Evolutionary conservation across 2,113 vertebrate genomes (phyloP).

Genomic region (Pseudorasbora parva): DNA sequence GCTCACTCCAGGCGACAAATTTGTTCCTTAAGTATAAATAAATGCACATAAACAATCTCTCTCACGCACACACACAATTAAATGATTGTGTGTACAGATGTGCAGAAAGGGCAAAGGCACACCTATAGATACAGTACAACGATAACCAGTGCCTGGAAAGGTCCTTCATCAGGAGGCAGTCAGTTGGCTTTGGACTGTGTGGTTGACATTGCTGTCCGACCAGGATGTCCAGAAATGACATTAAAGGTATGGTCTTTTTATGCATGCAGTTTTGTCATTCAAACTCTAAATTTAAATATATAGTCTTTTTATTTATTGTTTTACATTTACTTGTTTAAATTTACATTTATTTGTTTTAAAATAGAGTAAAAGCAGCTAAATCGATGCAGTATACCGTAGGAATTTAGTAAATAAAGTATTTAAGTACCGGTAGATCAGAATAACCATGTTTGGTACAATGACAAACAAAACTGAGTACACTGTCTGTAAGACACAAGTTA

Average conservation of each 20-base stretch:
- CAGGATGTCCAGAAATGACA: constrained; percentile 78
- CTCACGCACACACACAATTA: neutral
- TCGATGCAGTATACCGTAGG: neutral
- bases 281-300: neutral
- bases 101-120: constrained; percentile 72
- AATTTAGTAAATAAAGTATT: too few species aligned
- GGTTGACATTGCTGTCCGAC: constrained; percentile 77
- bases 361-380: neutral
- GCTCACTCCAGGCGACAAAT: neutral
- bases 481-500: too few species aligned
- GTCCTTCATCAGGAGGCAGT: constrained; percentile 66
- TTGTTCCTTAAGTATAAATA: neutral
- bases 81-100: constrained; percentile 11
- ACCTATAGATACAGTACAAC: constrained; percentile 79
- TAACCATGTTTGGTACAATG: too few species aligned
- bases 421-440: too few species aligned
- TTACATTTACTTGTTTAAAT: too few species aligned
- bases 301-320: too few species aligned
- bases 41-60: neutral
- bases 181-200: constrained; percentile 81
- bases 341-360: neutral
- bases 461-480: too few species aligned
- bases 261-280: neutral
- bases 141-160: constrained; percentile 75
- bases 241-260: constrained; percentile 75